Conservation (phyloP, 23 tunicate genomes). For the Diplosoma virens region DNA sequence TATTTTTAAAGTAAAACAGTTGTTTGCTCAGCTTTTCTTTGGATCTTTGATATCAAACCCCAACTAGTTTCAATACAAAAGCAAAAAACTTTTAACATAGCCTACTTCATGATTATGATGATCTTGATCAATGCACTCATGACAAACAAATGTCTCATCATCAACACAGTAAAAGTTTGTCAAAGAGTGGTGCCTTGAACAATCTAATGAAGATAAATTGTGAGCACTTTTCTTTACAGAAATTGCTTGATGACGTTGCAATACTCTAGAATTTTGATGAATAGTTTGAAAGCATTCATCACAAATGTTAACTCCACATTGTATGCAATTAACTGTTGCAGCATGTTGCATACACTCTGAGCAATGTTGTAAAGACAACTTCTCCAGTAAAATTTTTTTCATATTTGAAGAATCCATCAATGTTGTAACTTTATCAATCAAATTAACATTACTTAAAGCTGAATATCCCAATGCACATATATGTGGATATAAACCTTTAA, state of each 20-base stretch:
- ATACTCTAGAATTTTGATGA: slow-evolving; percentile 5
- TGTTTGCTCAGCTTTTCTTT: too few species aligned
- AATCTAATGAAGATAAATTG: slow-evolving; percentile 3
- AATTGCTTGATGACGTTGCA: slow-evolving; percentile 6
- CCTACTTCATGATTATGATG: background rate
- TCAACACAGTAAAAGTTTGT: slow-evolving; percentile 11
- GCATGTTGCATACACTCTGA: slow-evolving; percentile 13
- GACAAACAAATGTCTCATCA: slow-evolving; percentile 4
- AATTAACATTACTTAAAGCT: background rate
- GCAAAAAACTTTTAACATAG: too few species aligned
- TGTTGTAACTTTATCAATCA: background rate
- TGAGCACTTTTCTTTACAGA: background rate
- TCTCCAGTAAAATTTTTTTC: background rate
- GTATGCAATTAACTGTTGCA: slow-evolving; percentile 5
- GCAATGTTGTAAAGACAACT: background rate
- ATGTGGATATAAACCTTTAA: background rate
- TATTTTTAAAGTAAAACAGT: too few species aligned
- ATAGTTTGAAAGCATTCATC: background rate
- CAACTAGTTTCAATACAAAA: too few species aligned
- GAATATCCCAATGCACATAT: background rate
- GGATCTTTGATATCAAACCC: too few species aligned
- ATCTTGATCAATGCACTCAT: background rate
- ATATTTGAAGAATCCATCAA: background rate
- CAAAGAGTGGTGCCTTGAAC: background rate
- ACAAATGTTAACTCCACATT: slow-evolving; percentile 14